Conservation (phyloP, 2,797 vertebrate species). For the Takifugu ocellatus region DNA sequence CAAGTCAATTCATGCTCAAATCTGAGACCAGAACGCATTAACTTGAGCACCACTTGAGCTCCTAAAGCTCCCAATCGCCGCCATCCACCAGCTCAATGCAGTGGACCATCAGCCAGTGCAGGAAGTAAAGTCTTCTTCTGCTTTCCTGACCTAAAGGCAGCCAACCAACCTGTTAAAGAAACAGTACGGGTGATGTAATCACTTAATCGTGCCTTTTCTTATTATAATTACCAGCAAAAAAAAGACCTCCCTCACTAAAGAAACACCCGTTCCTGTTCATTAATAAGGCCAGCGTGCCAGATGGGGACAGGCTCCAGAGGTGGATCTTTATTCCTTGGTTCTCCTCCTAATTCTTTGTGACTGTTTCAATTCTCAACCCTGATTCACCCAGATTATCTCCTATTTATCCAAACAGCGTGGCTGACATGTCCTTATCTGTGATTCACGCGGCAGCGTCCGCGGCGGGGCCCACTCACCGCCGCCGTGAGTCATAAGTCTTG, state of each 20-base stretch:
- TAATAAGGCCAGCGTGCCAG: neutral
- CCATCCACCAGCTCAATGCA: too few species aligned
- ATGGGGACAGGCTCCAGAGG: neutral
- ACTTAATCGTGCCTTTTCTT: neutral
- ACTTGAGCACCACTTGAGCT: too few species aligned
- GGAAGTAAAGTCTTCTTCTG: too few species aligned
- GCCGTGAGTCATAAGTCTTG: slow-evolving; percentile 41
- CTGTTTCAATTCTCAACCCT: slow-evolving; percentile 8
- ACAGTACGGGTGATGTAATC: neutral
- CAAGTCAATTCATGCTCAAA: too few species aligned
- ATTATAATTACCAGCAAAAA: neutral
- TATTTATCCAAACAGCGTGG: slow-evolving; percentile 20
- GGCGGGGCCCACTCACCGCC: slow-evolving; percentile 32
- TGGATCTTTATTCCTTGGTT: neutral
- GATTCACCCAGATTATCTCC: slow-evolving; percentile 16
- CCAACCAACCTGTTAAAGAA: neutral
- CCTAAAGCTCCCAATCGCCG: too few species aligned
- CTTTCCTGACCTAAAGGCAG: too few species aligned
- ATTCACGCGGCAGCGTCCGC: slow-evolving; percentile 6
- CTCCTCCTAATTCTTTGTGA: neutral
- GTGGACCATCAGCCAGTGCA: too few species aligned
- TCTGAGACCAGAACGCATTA: too few species aligned
- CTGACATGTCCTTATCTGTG: slow-evolving; percentile 42
- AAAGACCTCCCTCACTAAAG: neutral
- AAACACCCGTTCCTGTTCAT: neutral